phyloP scores from a whole-genome alignment of 2,888 invertebrate genomes.

The Tupiocoris notatus region DNA sequence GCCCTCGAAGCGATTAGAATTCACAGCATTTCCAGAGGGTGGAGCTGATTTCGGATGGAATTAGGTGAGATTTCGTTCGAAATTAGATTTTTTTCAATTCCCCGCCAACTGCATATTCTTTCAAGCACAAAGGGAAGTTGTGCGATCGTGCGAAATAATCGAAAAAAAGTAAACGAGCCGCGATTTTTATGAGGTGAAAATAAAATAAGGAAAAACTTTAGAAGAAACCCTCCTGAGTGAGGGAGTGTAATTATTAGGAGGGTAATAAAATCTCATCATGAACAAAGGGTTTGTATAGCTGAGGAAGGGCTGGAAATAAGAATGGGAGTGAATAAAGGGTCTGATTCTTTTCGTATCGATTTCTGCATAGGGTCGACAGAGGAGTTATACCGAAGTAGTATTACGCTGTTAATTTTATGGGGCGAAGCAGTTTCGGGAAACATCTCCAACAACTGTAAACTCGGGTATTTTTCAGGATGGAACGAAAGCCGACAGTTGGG shows the following conservation, averaged over 20 bases:
- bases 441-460: no score
- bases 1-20: background rate
- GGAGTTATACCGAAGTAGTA: no score
- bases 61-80: background rate
- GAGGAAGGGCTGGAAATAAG: background rate
- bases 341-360: slow-evolving; percentile 7
- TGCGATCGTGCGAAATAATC: slow-evolving; percentile 5
- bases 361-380: background rate
- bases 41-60: background rate
- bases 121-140: background rate
- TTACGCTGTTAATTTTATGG: no score
- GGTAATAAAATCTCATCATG: slow-evolving; percentile 11
- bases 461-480: no score
- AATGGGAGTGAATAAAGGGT: background rate
- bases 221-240: background rate
- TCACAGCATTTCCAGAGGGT: background rate
- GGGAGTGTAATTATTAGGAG: slow-evolving; percentile 3
- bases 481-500: no score
- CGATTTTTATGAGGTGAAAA: slow-evolving; percentile 7
- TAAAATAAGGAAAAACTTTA: slow-evolving; percentile 1
- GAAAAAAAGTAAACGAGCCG: background rate
- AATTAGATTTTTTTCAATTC: background rate
- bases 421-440: no score
- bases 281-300: background rate
- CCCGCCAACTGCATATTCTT: background rate